Evolutionary conservation across 2,888 invertebrate species (phyloP), one percentile per base, ranked within the genome.

Genomic region (Eustalomyia histrio): DNA sequence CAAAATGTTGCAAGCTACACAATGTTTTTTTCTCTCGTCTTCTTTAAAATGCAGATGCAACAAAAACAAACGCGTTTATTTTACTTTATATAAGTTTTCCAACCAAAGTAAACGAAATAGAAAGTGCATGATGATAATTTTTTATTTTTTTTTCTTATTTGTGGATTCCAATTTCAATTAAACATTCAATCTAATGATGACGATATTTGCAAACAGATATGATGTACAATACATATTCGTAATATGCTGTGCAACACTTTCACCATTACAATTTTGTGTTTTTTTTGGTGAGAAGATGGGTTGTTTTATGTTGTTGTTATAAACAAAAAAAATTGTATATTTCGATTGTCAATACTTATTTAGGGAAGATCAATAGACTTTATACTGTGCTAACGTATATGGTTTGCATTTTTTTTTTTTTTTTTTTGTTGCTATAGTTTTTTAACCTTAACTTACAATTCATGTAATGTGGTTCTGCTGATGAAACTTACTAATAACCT

Each of bases 81-180:
- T 16, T 8, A 65, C 33, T 78, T 72, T 72, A 24, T 29, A 24
- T 29, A 16, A 24, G 6, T 57, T 55, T 52, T 12, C 52, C 52
- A 12, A 16, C 58, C 9, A 3, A 57, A 57, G 8, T 14, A 39
- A 58, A 58, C 53, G 74, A 81, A 81, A 81, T 78, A 81, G 81
- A 81, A 81, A 81, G 81, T 81, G 74, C 39, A 65, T 71, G 55
- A 74, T 58, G 80, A 58, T 72, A 50, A 52, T 29, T 39, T 64
- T 53, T 14, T 2, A 39, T 78, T 60, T 68, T 18, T 68, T 73
- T 47, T 33, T 68, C n/a, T 72, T 65, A 50, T 7, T 35, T 57
- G 73, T 17, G 55, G 43, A 55, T 68, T 67, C 61, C 29, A 57
- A 47, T 57, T 68, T 68, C 67, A 72, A 63, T 72, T 72, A 72